Evolutionary conservation across 2,797 vertebrate genomes (phyloP).

Genomic region (Acanthopagrus latus): DNA sequence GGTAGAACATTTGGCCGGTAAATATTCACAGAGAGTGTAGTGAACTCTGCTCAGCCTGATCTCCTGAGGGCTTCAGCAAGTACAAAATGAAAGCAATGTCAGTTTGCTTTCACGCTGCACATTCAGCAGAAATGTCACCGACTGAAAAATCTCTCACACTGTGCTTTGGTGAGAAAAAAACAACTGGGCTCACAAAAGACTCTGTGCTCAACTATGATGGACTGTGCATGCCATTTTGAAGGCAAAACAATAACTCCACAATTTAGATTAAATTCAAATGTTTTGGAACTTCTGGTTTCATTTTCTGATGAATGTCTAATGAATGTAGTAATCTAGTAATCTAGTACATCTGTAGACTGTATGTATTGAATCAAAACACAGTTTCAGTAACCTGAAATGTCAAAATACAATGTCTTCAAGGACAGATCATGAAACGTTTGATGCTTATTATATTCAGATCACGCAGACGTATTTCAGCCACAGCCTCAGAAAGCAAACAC

Average conservation of each 20-base stretch:
- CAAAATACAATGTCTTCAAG: not conserved
- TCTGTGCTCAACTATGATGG: not conserved
- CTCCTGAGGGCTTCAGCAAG: constrained; percentile 29
- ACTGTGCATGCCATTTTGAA: not conserved
- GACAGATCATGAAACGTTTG: too few relatives aligned
- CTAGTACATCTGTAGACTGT: not conserved
- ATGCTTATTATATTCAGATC: too few relatives aligned
- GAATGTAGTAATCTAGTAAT: not conserved
- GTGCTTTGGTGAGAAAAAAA: not conserved
- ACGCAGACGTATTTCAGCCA: too few relatives aligned
- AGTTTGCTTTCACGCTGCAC: constrained; percentile 31
- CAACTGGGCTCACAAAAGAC: not conserved
- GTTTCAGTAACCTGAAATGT: not conserved
- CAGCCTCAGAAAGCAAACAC: too few relatives aligned
- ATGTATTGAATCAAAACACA: not conserved
- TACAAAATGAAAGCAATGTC: constrained; percentile 32
- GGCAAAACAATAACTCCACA: not conserved
- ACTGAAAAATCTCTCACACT: constrained; percentile 13
- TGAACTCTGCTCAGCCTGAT: constrained; percentile 7
- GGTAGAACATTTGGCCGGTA: not conserved
- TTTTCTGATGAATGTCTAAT: not conserved
- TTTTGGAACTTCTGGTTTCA: not conserved
- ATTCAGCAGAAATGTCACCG: constrained; percentile 53
- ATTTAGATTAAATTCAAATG: not conserved
- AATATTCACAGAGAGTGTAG: constrained; percentile 15